Conservation (phyloP, 1,140 invertebrate genomes). For the Mesaphorura yosii region DNA sequence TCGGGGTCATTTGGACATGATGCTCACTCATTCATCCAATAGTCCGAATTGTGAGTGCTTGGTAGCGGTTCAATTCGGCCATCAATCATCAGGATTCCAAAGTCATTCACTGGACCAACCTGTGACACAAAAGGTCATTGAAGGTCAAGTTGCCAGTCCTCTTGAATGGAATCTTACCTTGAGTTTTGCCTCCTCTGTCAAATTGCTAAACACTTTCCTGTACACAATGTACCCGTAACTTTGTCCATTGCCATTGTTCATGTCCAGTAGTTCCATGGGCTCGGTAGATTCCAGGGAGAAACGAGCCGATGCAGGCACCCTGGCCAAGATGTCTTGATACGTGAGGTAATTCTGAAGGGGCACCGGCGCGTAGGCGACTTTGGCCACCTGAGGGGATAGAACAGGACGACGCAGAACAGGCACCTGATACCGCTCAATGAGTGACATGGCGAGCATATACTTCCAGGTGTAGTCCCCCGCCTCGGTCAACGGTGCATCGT, state of each 20-base stretch:
- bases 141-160: too few species aligned
- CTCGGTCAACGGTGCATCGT: conserved; percentile 24
- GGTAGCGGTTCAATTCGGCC: conserved; percentile 36
- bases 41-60: conserved; percentile 5
- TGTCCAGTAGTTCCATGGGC: conserved; percentile 47
- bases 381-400: conserved; percentile 32
- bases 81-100: conserved; percentile 42
- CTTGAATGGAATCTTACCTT: too few species aligned
- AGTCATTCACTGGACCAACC: conserved; percentile 43
- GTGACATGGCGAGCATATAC: conserved; percentile 8
- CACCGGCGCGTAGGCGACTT: conserved; percentile 33
- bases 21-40: too few species aligned
- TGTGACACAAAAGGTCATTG: too few species aligned
- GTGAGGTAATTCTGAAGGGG: conserved; percentile 32
- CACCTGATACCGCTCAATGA: conserved; percentile 17
- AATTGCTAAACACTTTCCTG: conserved; percentile 31
- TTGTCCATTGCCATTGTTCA: conserved; percentile 43
- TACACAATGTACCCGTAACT: conserved; percentile 49
- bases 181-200: conserved; percentile 5
- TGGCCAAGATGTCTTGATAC: conserved; percentile 22
- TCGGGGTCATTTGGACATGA: too few species aligned
- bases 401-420: conserved; percentile 27
- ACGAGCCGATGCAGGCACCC: conserved; percentile 14
- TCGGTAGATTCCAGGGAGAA: conserved; percentile 29
- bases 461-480: conserved; percentile 28